Percentiles rank a stretch among this genome's conserved stretches.
phyloP scores from a whole-genome alignment of 2,113 vertebrate species.

The Triplophysa dalaica region DNA sequence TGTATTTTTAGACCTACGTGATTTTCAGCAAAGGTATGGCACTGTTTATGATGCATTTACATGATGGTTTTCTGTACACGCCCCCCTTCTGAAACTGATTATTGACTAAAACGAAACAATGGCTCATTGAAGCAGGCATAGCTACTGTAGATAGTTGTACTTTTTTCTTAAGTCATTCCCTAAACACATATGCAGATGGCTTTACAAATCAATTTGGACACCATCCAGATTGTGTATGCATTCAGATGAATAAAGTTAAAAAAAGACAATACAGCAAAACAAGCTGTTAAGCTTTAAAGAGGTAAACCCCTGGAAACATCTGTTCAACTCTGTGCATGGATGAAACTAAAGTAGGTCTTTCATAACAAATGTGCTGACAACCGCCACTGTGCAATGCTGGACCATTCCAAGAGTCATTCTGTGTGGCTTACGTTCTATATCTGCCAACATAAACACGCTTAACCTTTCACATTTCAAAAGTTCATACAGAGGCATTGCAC shows the following conservation, averaged over 20 bases:
- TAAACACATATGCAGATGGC: slow-evolving; percentile 70
- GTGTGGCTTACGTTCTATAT: slow-evolving; percentile 23
- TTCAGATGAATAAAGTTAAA: slow-evolving; percentile 69
- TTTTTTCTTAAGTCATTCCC: slow-evolving; percentile 70
- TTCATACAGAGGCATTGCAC: neutral
- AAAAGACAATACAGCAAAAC: slow-evolving; percentile 66
- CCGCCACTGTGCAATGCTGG: slow-evolving; percentile 58
- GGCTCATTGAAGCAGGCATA: slow-evolving; percentile 76
- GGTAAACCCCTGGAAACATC: slow-evolving; percentile 62
- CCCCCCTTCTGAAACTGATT: slow-evolving; percentile 65
- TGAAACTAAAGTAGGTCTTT: slow-evolving; percentile 72
- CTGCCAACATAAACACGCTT: slow-evolving; percentile 17
- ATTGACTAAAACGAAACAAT: slow-evolving; percentile 61
- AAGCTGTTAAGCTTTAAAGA: slow-evolving; percentile 66
- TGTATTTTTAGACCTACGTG: slow-evolving; percentile 58
- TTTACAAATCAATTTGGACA: slow-evolving; percentile 67
- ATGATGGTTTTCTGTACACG: slow-evolving; percentile 58
- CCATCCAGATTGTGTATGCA: slow-evolving; percentile 74
- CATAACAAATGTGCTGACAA: slow-evolving; percentile 53
- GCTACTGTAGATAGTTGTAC: slow-evolving; percentile 66
- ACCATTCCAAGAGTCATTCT: slow-evolving; percentile 48
- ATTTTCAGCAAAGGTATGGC: slow-evolving; percentile 73
- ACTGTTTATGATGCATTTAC: slow-evolving; percentile 70
- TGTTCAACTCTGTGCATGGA: slow-evolving; percentile 64
- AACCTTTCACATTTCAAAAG: neutral